Base-by-base conservation (phyloP, 2,888 invertebrate genomes). In the Leptopilina syphax region DNA sequence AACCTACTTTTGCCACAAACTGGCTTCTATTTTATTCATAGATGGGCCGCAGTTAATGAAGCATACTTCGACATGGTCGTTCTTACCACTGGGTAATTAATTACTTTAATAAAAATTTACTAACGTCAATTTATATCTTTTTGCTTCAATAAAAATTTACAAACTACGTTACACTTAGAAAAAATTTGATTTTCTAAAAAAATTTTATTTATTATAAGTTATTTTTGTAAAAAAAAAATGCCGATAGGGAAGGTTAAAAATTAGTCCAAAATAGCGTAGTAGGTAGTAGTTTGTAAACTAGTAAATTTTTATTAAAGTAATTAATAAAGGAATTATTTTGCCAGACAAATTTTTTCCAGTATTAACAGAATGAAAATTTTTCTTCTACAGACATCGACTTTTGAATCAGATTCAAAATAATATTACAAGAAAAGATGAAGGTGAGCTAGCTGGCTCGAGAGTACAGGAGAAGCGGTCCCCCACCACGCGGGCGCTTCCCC, bases 1-100 rank as follows among this genome's bases (percentile, higher is more conserved):
- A 63, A 63, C 24, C 9, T 63, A 63, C 18, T 63, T 63, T 63
- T 63, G n/a, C 63, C 63, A 9, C 63, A 63, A 63, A 63, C 63
- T 63, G 63, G 63, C 24, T 18, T 63, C n/a, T 63, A 63, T 63
- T 63, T 63, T 24, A 63, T 63, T 63, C 63, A 63, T 63, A 63
- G 63, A 63, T 63, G 63, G 63, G 63, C 63, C 24, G 63, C 18
- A 63, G 63, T 24, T 6, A 63, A 63, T 24, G 24, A 63, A 24
- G 63, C 63, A 63, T 63, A 63, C 8, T 63, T 63, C 24, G 63
- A 63, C n/a, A 63, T 63, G 63, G 63, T 63, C 9, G 18, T 63
- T 63, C 63, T 63, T 18, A 24, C 63, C 18, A 63, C 63, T 7
- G 63, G 24, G 63, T 63, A 63, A 63, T n/a, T n/a, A 60, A n/a